Evolutionary conservation across 2,113 vertebrate species (phyloP).

Genomic region (Pontoporia blainvillei): DNA sequence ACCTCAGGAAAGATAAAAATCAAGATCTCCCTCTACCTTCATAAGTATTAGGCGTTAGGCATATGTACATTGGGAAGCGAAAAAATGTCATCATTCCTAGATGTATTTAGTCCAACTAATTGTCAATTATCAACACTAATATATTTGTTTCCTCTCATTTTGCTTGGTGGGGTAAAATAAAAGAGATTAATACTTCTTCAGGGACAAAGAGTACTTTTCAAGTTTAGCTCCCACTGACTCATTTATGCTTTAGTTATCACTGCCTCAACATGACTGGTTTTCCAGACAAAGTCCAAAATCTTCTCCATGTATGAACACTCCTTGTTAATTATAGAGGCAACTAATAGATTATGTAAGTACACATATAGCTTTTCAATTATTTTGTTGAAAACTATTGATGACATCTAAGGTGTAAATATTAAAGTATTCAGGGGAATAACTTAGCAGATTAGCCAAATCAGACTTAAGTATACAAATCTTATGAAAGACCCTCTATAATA

Average conservation of each 20-base stretch:
- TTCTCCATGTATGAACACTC: constrained; percentile 49
- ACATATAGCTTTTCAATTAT: constrained; percentile 9
- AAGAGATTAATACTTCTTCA: constrained; percentile 63
- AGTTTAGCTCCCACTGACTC: constrained; percentile 30
- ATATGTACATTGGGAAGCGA: not conserved
- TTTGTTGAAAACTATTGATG: not conserved
- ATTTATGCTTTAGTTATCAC: constrained; percentile 17
- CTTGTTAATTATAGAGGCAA: constrained; percentile 18
- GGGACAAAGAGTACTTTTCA: constrained; percentile 47
- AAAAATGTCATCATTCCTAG: constrained; percentile 35
- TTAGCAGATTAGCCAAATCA: not conserved
- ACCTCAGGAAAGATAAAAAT: not conserved
- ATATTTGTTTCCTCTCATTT: constrained; percentile 67
- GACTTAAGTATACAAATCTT: not conserved
- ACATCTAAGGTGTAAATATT: not conserved
- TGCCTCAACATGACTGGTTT: not conserved
- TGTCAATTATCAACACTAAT: constrained; percentile 44
- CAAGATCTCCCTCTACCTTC: not conserved
- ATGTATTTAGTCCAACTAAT: constrained; percentile 44
- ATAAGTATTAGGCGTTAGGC: not conserved
- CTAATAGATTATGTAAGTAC: constrained; percentile 61
- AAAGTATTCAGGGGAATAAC: not conserved
- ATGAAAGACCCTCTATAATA: not conserved
- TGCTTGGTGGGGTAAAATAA: constrained; percentile 54
- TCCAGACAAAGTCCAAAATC: constrained; percentile 23